phyloP scores from a whole-genome alignment of 2,888 invertebrate species.

The Dasysyrphus tricinctus region DNA sequence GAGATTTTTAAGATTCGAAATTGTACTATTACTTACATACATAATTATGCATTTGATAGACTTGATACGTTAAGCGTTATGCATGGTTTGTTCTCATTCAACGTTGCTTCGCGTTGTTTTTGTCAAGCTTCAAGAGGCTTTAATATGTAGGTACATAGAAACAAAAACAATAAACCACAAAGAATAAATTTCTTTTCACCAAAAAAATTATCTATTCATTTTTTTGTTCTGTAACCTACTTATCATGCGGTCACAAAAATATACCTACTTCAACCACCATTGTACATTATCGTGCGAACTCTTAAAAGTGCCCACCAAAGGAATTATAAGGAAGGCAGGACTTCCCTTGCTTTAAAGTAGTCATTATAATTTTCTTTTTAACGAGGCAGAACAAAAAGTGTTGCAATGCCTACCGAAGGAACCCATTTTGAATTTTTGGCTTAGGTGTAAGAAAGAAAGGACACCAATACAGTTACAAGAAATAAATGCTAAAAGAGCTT shows the following conservation, averaged over 20 bases:
- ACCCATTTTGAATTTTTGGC: conserved; percentile 71
- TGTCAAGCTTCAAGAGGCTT: conserved; percentile 48
- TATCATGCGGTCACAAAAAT: conserved; percentile 54
- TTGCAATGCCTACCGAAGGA: conserved; percentile 60
- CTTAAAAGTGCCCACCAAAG: conserved; percentile 63
- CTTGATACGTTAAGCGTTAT: too few relatives aligned
- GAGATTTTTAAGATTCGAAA: too few relatives aligned
- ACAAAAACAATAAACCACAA: conserved; percentile 33
- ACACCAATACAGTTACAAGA: conserved; percentile 43
- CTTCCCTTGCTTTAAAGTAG: conserved; percentile 35
- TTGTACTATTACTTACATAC: too few relatives aligned
- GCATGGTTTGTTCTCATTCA: too few relatives aligned
- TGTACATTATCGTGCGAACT: conserved; percentile 35
- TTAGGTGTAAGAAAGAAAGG: conserved; percentile 47
- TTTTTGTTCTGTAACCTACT: conserved; percentile 62
- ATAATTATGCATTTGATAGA: too few relatives aligned
- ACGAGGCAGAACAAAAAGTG: conserved; percentile 68
- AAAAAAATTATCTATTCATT: conserved; percentile 56
- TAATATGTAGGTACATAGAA: background rate
- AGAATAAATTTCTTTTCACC: conserved; percentile 31
- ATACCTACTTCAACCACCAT: conserved; percentile 48
- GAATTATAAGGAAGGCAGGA: conserved; percentile 61
- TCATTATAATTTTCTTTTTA: conserved; percentile 64
- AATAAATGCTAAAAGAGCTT: conserved; percentile 55
- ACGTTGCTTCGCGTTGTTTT: too few relatives aligned